Evolutionary conservation across 2,797 vertebrate species (phyloP), one percentile per base, ranked within the genome.

Genomic region (Galagoides demidoff): DNA sequence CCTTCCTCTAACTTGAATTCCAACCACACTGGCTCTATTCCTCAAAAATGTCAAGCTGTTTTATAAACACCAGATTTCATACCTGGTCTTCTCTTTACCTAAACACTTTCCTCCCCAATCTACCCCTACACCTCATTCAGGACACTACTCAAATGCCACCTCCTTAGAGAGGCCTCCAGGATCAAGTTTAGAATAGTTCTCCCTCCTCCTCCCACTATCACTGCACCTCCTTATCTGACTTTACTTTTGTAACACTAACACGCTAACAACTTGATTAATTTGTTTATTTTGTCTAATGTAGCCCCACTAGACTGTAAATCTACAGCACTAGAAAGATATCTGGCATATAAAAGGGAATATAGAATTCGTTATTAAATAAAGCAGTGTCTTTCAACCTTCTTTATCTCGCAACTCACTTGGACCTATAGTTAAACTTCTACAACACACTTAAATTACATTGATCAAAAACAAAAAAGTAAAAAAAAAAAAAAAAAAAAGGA

Each of bases 271-370:
- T 79, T n/a, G 7, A 4, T 85, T 45, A 37, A 13, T 20, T 61
- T 27, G 11, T 52, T 71, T 45, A 16, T 61, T 93, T 66, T 55
- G 16, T 66, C 93, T 71, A 29, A 37, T 68, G 68, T 34, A 90
- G 13, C 11, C 25, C 66, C 23, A 66, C 45, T 71, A 20, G 7
- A 49, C 34, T 39, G 23, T 57, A 52, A 87, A 92, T 45, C 23
- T n/a, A 71, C 31, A 94, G 63, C 76, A 6, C n/a, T 76, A 55
- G 79, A 85, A 96, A 92, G 90, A 77, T 45, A 55, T 9, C 49
- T 55, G 22, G 45, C 45, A 88, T 20, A 3, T 16, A 82, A 14
- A 92, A 63, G 16, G 29, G 27, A 92, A 84, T 37, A 64, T 34
- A 74, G 57, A 78, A 85, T 73, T 66, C 39, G 73, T 61, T 55